Evolutionary conservation across 2,888 invertebrate species (phyloP).

Genomic region (Synanthedon tipuliformis): DNA sequence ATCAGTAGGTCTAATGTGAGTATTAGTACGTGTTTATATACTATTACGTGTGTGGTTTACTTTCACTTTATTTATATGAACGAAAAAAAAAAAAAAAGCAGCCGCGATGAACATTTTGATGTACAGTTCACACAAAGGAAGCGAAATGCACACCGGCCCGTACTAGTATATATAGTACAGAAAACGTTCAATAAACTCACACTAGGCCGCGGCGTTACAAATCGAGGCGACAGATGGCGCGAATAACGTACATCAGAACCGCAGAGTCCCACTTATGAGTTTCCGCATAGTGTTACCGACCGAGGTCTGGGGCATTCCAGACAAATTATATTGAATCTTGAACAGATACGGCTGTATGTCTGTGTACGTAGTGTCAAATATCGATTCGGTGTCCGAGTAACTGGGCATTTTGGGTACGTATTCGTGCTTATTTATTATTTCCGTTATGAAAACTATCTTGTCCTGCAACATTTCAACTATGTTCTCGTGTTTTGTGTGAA

Average conservation of each 20-base stretch:
- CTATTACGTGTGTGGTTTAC: too few relatives aligned
- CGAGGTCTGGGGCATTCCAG: slow-evolving; percentile 82
- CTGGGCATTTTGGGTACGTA: slow-evolving; percentile 97
- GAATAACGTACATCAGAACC: slow-evolving; percentile 71
- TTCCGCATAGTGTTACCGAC: slow-evolving; percentile 92
- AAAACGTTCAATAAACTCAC: background rate
- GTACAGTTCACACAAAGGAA: too few relatives aligned
- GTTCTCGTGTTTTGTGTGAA: slow-evolving; percentile 87
- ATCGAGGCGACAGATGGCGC: slow-evolving; percentile 10
- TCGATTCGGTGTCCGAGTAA: slow-evolving; percentile 89
- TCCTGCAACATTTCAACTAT: slow-evolving; percentile 90
- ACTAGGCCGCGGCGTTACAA: background rate
- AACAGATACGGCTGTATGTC: slow-evolving; percentile 98
- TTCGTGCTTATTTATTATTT: slow-evolving; percentile 95
- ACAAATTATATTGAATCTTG: slow-evolving; percentile 87
- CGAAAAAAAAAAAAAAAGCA: too few relatives aligned
- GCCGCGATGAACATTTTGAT: too few relatives aligned
- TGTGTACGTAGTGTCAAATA: slow-evolving; percentile 92
- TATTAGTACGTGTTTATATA: too few relatives aligned
- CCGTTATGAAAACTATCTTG: slow-evolving; percentile 93
- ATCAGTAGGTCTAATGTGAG: too few relatives aligned
- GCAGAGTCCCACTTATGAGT: slow-evolving; percentile 86
- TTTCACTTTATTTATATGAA: too few relatives aligned
- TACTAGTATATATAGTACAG: too few relatives aligned
- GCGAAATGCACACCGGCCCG: too few relatives aligned